These are phyloP conservation scores for Spicauda simplicius DNA, from an alignment of 2,888 invertebrate species.

Conservation along the genomic window DNA sequence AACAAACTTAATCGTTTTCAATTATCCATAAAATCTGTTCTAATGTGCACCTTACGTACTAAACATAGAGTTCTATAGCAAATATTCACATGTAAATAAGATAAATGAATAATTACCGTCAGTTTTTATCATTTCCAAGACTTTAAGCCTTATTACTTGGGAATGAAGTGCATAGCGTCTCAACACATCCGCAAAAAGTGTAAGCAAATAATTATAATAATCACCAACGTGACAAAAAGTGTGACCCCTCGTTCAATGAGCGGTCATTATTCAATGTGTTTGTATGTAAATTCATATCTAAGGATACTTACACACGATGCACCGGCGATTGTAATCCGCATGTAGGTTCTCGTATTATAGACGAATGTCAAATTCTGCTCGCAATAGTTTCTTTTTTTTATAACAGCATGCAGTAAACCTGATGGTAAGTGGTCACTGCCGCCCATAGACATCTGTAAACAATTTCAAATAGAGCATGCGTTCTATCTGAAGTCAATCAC, in stretches of 20 bases:
- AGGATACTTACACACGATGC: conserved; percentile 7
- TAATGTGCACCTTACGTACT: conserved; percentile 4
- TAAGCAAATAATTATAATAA: conserved; percentile 45
- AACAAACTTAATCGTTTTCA: conserved; percentile 15
- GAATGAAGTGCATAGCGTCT: conserved; percentile 19
- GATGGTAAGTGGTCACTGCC: too few relatives aligned
- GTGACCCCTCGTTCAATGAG: conserved; percentile 60
- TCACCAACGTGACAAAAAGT: conserved; percentile 63
- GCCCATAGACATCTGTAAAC: too few relatives aligned
- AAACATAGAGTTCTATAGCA: conserved; percentile 1
- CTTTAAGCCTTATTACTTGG: conserved; percentile 24
- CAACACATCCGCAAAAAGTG: conserved; percentile 3
- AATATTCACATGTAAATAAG: conserved; percentile 23
- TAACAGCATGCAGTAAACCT: too few relatives aligned
- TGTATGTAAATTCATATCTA: conserved; percentile 71
- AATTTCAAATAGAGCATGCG: too few relatives aligned
- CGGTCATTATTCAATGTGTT: conserved; percentile 73
- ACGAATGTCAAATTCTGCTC: too few relatives aligned
- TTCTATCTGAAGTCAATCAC: too few relatives aligned
- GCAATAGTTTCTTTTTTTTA: too few relatives aligned
- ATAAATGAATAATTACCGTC: conserved; percentile 18
- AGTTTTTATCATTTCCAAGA: background rate
- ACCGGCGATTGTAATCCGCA: background rate
- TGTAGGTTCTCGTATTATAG: too few relatives aligned
- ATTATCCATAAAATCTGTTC: background rate